Conservation (phyloP, 2,888 invertebrate species). For the Pachydiplax longipennis region DNA sequence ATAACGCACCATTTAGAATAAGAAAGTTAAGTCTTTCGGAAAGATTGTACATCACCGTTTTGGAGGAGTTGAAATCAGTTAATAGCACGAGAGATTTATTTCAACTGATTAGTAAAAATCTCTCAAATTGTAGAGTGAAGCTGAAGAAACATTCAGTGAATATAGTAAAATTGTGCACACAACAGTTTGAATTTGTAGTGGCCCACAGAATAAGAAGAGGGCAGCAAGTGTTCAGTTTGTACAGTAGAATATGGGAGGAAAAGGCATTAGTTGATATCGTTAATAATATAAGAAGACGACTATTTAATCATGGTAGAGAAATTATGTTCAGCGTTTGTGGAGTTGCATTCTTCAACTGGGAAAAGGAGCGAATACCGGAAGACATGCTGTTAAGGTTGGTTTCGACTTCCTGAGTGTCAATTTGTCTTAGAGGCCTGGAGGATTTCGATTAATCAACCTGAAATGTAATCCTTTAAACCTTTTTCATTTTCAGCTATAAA, state of each 20-base stretch:
- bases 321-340: constrained; percentile 66
- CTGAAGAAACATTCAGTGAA: constrained; percentile 62
- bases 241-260: constrained; percentile 70
- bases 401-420: background rate
- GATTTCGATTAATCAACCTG: background rate
- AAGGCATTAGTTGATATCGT: constrained; percentile 65
- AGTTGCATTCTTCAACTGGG: constrained; percentile 69
- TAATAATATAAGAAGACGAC: constrained; percentile 59
- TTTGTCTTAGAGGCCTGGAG: no score
- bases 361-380: constrained; percentile 66
- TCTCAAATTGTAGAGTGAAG: background rate
- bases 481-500: constrained; percentile 58
- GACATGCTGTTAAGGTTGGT: constrained; percentile 63
- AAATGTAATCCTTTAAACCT: background rate
- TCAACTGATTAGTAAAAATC: background rate
- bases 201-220: constrained; percentile 69
- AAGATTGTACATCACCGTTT: background rate
- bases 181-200: constrained; percentile 55
- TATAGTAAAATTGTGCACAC: constrained; percentile 64
- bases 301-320: constrained; percentile 63
- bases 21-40: background rate
- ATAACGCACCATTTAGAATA: constrained; percentile 32
- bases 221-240: constrained; percentile 70
- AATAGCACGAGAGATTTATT: background rate
- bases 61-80: constrained; percentile 1